phyloP scores from a whole-genome alignment of 2,797 vertebrate species.

The Rhinogobio ventralis region DNA sequence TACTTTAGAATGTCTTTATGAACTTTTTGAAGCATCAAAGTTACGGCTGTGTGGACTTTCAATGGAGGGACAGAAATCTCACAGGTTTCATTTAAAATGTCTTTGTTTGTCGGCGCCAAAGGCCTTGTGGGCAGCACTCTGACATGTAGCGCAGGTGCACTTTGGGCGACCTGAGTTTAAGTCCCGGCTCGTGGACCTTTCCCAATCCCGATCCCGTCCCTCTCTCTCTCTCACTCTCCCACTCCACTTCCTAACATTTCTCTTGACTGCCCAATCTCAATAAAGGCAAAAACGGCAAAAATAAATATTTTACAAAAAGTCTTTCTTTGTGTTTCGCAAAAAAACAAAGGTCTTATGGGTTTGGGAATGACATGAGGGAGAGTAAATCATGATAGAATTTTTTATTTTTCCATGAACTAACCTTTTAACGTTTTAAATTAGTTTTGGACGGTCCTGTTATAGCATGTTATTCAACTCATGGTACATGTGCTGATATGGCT shows the following conservation, averaged over 20 bases:
- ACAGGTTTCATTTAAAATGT: conserved; percentile 18
- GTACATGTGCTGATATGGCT: conserved; percentile 7
- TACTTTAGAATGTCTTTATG: background rate
- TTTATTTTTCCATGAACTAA: background rate
- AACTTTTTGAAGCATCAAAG: too few species aligned
- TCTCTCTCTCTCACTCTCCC: too few species aligned
- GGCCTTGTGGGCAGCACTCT: background rate
- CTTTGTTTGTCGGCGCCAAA: background rate
- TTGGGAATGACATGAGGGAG: too few species aligned
- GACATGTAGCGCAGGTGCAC: background rate
- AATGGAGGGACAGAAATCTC: too few species aligned
- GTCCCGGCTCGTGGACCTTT: too few species aligned
- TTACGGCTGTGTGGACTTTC: too few species aligned
- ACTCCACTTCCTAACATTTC: too few species aligned
- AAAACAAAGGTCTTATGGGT: background rate
- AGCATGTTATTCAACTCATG: background rate
- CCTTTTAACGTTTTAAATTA: background rate
- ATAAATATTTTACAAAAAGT: background rate
- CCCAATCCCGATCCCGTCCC: too few species aligned
- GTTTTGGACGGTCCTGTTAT: background rate
- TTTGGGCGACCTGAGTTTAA: background rate
- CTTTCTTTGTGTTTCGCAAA: too few species aligned
- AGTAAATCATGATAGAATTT: background rate
- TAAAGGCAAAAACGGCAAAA: background rate
- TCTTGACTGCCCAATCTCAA: background rate